Evolutionary conservation across 2,113 vertebrate species (phyloP).

Genomic region (Semicossyphus pulcher): DNA sequence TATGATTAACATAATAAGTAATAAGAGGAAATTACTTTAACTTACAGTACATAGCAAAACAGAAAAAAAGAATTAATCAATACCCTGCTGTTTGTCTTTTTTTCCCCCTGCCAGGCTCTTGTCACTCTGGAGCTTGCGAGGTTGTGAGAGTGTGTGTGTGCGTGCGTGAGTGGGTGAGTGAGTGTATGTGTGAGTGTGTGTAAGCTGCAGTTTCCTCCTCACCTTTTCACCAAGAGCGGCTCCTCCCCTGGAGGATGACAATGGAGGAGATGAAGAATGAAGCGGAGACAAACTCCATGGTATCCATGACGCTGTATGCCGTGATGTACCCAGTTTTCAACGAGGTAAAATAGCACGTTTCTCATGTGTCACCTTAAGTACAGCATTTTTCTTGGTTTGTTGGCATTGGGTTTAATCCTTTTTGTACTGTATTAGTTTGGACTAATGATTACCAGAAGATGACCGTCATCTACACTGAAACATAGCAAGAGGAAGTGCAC

Average conservation of each 20-base stretch:
- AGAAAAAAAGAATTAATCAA: no score
- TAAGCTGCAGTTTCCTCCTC: slow-evolving; percentile 72
- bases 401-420: neutral
- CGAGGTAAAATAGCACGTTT: slow-evolving; percentile 81
- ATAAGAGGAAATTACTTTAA: no score
- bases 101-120: slow-evolving; percentile 39
- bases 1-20: no score
- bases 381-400: neutral
- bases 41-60: no score
- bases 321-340: slow-evolving; percentile 99
- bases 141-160: slow-evolving; percentile 54
- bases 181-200: slow-evolving; percentile 81
- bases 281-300: slow-evolving; percentile 99
- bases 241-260: slow-evolving; percentile 99
- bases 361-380: neutral
- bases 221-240: slow-evolving; percentile 70
- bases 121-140: slow-evolving; percentile 54
- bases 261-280: slow-evolving; percentile 99
- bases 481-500: no score
- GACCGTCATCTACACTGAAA: no score
- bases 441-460: neutral
- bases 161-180: slow-evolving; percentile 63
- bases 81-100: neutral
- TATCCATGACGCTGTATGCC: slow-evolving; percentile 99
- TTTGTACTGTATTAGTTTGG: neutral